These are phyloP conservation scores for Leucoraja erinaceus DNA, from an alignment of 2,113 vertebrate species.

Conservation along the genomic window DNA sequence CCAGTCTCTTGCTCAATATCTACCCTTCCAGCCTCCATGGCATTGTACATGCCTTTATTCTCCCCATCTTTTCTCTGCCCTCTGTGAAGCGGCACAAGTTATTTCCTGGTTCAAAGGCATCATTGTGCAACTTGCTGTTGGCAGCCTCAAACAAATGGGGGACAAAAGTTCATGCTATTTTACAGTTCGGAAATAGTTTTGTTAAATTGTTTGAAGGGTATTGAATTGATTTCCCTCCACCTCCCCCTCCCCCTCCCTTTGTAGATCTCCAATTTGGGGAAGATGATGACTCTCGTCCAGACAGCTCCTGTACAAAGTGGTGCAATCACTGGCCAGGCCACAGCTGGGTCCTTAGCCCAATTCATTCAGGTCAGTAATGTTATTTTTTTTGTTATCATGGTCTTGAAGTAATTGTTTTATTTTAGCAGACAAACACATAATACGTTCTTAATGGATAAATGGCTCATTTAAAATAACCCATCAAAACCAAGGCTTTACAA, in stretches of 20 bases:
- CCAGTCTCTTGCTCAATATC: too few relatives aligned
- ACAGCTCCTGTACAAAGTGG: constrained; percentile 25
- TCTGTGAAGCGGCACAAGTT: too few relatives aligned
- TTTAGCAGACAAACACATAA: background rate
- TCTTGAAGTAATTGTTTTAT: background rate
- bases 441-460: background rate
- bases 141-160: too few relatives aligned
- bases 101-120: too few relatives aligned
- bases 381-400: background rate
- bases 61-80: background rate
- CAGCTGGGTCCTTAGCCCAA: constrained; percentile 38
- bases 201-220: too few relatives aligned
- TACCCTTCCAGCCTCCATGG: too few relatives aligned
- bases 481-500: background rate
- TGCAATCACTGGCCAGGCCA: constrained; percentile 35
- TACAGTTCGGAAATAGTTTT: too few relatives aligned
- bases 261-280: constrained; percentile 39
- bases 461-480: background rate
- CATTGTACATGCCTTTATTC: background rate
- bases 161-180: too few relatives aligned
- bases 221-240: background rate
- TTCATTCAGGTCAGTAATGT: constrained; percentile 31
- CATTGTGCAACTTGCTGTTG: too few relatives aligned
- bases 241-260: background rate
- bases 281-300: constrained; percentile 39